A percentile compares a stretch with the other conserved stretches of the same genome.
phyloP scores from a whole-genome alignment of 2,113 vertebrate species.

The Xenopus laevis region DNA sequence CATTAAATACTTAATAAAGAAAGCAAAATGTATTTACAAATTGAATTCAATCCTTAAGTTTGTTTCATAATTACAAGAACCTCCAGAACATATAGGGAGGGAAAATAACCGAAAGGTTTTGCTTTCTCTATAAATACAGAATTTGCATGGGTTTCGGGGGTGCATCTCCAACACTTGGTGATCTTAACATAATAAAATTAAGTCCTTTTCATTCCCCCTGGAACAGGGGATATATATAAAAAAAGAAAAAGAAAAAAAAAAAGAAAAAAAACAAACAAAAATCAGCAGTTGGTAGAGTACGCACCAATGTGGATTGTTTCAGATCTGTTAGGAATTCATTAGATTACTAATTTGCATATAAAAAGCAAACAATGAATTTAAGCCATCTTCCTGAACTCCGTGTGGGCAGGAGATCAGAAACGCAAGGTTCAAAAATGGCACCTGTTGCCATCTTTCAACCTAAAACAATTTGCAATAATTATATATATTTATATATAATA shows the following conservation, averaged over 20 bases:
- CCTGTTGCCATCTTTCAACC: conserved; percentile 59
- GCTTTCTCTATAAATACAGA: conserved; percentile 79
- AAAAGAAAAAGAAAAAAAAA: conserved; percentile 42
- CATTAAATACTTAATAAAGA: conserved; percentile 90
- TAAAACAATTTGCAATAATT: conserved; percentile 60
- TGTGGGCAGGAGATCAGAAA: conserved; percentile 46
- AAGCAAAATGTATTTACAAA: conserved; percentile 83
- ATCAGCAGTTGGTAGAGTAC: conserved; percentile 22
- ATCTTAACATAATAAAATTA: conserved; percentile 31
- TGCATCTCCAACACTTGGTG: conserved; percentile 51
- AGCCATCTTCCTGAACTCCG: conserved; percentile 27
- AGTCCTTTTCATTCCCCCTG: background rate
- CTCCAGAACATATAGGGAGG: conserved; percentile 67
- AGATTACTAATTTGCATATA: conserved; percentile 1
- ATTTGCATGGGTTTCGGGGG: conserved; percentile 41
- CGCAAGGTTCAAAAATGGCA: conserved; percentile 52
- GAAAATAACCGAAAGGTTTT: conserved; percentile 36
- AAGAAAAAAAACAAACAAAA: conserved; percentile 48
- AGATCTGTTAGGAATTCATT: conserved; percentile 21
- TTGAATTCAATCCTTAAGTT: conserved; percentile 70
- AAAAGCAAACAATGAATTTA: background rate
- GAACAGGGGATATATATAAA: conserved; percentile 48
- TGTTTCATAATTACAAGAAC: conserved; percentile 74
- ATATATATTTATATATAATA: conserved; percentile 63
- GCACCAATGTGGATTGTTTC: conserved; percentile 1